Percentiles rank a stretch among this genome's conserved stretches.
Evolutionary conservation across 2,113 vertebrate species (phyloP).

Genomic region (Clarias magur): DNA sequence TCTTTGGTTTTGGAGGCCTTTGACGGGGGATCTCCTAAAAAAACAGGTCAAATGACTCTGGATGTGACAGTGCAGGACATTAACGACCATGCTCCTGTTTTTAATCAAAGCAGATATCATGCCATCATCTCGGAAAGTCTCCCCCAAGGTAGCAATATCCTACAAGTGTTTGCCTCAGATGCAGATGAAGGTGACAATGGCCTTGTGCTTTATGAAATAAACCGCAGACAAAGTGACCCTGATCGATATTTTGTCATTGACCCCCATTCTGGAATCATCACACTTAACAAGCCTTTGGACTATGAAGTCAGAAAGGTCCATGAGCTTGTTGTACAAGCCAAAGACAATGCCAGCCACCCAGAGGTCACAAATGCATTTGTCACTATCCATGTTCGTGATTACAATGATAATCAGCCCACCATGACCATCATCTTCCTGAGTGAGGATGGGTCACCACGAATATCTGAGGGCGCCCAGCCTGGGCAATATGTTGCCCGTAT

Average conservation of each 20-base stretch:
- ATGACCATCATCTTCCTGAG: conserved; percentile 99
- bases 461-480: conserved; percentile 92
- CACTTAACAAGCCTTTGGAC: conserved; percentile 89
- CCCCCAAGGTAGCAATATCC: conserved; percentile 87
- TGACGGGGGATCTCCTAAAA: conserved; percentile 86
- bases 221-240: conserved; percentile 94
- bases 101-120: conserved; percentile 96
- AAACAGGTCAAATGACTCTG: conserved; percentile 84
- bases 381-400: conserved; percentile 94
- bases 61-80: conserved; percentile 88
- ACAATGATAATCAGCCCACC: conserved; percentile 97
- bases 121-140: conserved; percentile 92
- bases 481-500: conserved; percentile 96
- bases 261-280: conserved; percentile 85
- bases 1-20: conserved; percentile 87
- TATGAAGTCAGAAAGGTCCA: conserved; percentile 92
- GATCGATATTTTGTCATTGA: conserved; percentile 92
- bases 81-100: conserved; percentile 91
- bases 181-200: conserved; percentile 92
- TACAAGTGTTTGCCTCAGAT: conserved; percentile 93
- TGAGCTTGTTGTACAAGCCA: conserved; percentile 93
- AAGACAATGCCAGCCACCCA: conserved; percentile 89
- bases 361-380: conserved; percentile 95
- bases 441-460: conserved; percentile 90
- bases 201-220: conserved; percentile 93